phyloP scores from a whole-genome alignment of 2,797 vertebrate genomes.

The Yasuhikotakia modesta region DNA sequence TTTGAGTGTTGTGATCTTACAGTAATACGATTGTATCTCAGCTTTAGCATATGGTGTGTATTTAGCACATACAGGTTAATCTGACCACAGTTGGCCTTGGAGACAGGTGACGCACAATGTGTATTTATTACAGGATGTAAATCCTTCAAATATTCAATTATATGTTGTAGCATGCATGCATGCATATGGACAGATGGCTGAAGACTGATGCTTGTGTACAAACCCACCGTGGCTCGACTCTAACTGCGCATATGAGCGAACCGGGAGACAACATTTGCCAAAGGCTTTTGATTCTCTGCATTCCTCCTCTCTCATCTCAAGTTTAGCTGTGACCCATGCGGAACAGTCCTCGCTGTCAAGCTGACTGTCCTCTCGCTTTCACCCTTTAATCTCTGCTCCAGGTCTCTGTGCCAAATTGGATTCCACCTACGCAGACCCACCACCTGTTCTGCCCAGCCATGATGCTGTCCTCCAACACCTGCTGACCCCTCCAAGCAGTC shows the following conservation, averaged over 20 bases:
- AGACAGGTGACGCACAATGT: background rate
- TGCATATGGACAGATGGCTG: background rate
- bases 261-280: background rate
- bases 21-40: background rate
- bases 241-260: background rate
- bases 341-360: conserved; percentile 58
- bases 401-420: conserved; percentile 62
- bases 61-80: background rate
- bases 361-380: conserved; percentile 63
- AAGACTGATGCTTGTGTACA: too few species aligned
- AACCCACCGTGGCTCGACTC: background rate
- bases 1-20: too few species aligned
- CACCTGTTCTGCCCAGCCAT: conserved; percentile 61
- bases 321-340: conserved; percentile 59
- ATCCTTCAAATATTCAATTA: background rate
- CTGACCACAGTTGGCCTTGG: background rate
- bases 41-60: background rate
- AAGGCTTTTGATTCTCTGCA: conserved; percentile 9
- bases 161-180: background rate
- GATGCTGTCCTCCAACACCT: conserved; percentile 59
- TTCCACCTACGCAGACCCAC: conserved; percentile 59
- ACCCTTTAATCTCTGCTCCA: conserved; percentile 64
- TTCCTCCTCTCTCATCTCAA: conserved; percentile 55
- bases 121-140: background rate
- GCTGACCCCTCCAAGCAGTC: conserved; percentile 56